Percentiles rank a stretch among this genome's conserved stretches.
Evolutionary conservation across 2,888 invertebrate species (phyloP).

Genomic region (Andrena camellia): DNA sequence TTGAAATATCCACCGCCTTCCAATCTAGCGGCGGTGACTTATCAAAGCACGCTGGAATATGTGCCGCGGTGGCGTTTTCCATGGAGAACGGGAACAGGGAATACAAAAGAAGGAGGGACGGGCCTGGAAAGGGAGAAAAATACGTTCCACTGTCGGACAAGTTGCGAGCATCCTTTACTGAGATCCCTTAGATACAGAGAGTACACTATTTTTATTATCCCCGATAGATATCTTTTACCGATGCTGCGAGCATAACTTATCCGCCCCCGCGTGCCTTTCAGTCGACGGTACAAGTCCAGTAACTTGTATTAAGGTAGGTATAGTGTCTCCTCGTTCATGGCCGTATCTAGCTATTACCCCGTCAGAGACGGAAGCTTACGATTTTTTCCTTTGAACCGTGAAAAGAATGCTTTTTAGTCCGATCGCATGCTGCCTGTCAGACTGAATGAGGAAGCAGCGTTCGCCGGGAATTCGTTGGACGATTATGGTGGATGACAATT

Average conservation of each 20-base stretch:
- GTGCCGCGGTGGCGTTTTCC: conserved; percentile 46
- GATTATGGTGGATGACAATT: not conserved
- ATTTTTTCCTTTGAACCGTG: not conserved
- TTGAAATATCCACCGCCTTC: conserved; percentile 60
- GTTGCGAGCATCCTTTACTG: conserved; percentile 56
- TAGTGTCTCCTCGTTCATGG: conserved; percentile 33
- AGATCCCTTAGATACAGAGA: conserved; percentile 53
- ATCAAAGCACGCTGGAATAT: conserved; percentile 64
- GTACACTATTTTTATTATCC: conserved; percentile 59
- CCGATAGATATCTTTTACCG: conserved; percentile 49
- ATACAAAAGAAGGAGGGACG: conserved; percentile 26
- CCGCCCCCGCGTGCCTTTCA: conserved; percentile 22
- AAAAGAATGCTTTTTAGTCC: conserved; percentile 17
- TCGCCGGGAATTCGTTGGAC: not conserved
- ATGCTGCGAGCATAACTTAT: conserved; percentile 50
- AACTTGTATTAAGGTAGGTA: conserved; percentile 45
- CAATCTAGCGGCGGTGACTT: conserved; percentile 61
- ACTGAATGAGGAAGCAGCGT: not conserved
- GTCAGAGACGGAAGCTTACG: not conserved
- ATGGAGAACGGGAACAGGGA: conserved; percentile 25
- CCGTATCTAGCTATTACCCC: conserved; percentile 1
- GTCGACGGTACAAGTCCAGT: conserved; percentile 16
- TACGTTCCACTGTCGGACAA: conserved; percentile 42
- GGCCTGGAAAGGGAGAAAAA: conserved; percentile 25
- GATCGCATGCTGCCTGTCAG: conserved; percentile 11